Base-by-base conservation (phyloP, 1,140 invertebrate species). In the Phthorimaea operculella region DNA sequence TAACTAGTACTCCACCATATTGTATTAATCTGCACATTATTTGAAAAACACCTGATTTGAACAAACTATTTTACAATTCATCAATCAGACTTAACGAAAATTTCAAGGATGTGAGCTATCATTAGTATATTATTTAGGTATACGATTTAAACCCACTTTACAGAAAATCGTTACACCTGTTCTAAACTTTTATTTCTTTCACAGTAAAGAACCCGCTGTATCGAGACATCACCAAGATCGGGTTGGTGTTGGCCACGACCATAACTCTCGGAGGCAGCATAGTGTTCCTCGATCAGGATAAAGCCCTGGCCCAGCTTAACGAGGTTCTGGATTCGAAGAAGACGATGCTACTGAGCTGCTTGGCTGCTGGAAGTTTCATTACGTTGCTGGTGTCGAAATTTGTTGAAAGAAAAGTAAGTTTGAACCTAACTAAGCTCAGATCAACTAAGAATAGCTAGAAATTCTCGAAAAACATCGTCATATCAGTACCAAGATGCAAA, bases 271-370 rank as follows among this genome's bases (percentile, higher is more conserved):
- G 73, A 52, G 80, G 80, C 0, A 74, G 72, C 48, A 70, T 75
- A 9, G 55, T 81, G 21, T 83, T 81, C 50, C n/a, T 83, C 12
- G 74, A 83, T n/a, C 71, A 79, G 51, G 59, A 73, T 16, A 80
- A 79, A 47, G 66, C 68, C 0, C 48, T 83, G 17, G 39, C 61
- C 2, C 76, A 81, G 52, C 55, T 80, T 16, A 61, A 68, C n/a
- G 57, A 65, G 0, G 17, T 52, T 6, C 21, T 51, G 6, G 78
- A 77, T 15, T 71, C 72, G 48, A 60, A 76, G 0, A 72, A 57
- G 0, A 59, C 59, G n/a, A 51, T 81, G n/a, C 68, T 79, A 0
- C 68, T 76, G 0, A 21, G 57, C 6, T 57, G 65, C 14, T 45
- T 81, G 48, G 60, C 68, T 0, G 54, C 36, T 16, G 79, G 79